A percentile compares a stretch with the other conserved stretches of the same genome.
Evolutionary conservation across 2,888 invertebrate species (phyloP).

Genomic region (Oligia strigilis): DNA sequence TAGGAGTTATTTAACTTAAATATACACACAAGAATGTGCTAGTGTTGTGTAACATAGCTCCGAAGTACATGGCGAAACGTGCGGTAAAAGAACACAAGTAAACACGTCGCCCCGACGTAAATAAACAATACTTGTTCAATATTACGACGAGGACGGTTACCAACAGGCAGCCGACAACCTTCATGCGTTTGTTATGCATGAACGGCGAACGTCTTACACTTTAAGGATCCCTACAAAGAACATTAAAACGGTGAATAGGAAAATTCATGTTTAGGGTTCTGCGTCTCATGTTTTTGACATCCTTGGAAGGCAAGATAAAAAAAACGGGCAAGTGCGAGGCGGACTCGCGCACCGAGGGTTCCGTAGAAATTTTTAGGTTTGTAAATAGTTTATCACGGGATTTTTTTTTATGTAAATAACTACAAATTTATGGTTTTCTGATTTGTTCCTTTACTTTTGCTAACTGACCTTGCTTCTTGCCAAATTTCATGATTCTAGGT

Average conservation of each 20-base stretch:
- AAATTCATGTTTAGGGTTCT: slow-evolving; percentile 2
- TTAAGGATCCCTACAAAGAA: slow-evolving; percentile 18
- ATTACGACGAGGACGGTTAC: slow-evolving; percentile 42
- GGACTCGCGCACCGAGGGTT: no score
- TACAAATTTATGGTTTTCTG: no score
- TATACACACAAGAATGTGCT: slow-evolving; percentile 43
- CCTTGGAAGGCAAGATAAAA: background rate
- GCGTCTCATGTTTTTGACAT: background rate
- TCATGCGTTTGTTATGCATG: slow-evolving; percentile 50
- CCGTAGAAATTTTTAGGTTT: no score
- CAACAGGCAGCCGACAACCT: slow-evolving; percentile 52
- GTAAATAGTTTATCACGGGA: no score
- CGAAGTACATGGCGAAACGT: slow-evolving; percentile 18
- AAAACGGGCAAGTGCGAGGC: background rate
- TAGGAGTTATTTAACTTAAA: slow-evolving; percentile 35
- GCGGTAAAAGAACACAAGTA: slow-evolving; percentile 44
- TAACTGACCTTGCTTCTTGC: no score
- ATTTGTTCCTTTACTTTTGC: no score
- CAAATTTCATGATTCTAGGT: no score
- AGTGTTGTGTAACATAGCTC: slow-evolving; percentile 18
- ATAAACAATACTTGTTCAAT: slow-evolving; percentile 60
- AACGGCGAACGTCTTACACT: slow-evolving; percentile 39
- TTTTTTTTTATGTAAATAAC: no score
- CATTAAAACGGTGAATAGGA: slow-evolving; percentile 8
- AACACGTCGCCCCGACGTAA: slow-evolving; percentile 49